Conservation (phyloP, 2,888 invertebrate genomes). For the Hypomecis punctinalis region DNA sequence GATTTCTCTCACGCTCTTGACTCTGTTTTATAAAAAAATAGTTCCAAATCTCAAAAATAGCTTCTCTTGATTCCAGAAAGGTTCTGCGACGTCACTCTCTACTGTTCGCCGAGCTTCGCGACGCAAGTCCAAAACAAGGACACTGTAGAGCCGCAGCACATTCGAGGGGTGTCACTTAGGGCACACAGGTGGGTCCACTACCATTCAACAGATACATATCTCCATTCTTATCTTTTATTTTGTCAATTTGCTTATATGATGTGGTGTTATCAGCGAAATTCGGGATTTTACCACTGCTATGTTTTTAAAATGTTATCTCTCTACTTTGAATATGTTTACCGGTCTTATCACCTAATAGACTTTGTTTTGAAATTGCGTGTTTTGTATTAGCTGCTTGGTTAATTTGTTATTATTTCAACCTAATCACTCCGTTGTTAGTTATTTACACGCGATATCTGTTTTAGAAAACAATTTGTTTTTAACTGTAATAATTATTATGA, state of each 20-base stretch:
- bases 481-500: no score
- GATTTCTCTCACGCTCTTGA: slow-evolving; percentile 5
- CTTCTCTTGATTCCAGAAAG: slow-evolving; percentile 86
- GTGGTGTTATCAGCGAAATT: no score
- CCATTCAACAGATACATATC: slow-evolving; percentile 8
- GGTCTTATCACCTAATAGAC: slow-evolving; percentile 9
- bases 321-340: slow-evolving; percentile 6
- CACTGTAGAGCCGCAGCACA: slow-evolving; percentile 66
- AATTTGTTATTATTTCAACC: slow-evolving; percentile 9
- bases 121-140: slow-evolving; percentile 72
- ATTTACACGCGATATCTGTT: background rate
- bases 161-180: slow-evolving; percentile 75
- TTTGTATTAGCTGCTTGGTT: background rate
- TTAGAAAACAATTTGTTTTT: background rate
- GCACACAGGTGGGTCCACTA: slow-evolving; percentile 69
- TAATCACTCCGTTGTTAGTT: slow-evolving; percentile 8
- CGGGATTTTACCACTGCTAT: no score
- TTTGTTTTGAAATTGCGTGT: slow-evolving; percentile 15
- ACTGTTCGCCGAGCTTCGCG: slow-evolving; percentile 86
- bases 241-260: background rate
- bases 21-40: background rate
- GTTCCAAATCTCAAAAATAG: background rate
- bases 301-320: background rate
- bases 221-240: slow-evolving; percentile 2
- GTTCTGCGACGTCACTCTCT: slow-evolving; percentile 94